phyloP scores from a whole-genome alignment of 2,888 invertebrate genomes.

The Eledona agricola region DNA sequence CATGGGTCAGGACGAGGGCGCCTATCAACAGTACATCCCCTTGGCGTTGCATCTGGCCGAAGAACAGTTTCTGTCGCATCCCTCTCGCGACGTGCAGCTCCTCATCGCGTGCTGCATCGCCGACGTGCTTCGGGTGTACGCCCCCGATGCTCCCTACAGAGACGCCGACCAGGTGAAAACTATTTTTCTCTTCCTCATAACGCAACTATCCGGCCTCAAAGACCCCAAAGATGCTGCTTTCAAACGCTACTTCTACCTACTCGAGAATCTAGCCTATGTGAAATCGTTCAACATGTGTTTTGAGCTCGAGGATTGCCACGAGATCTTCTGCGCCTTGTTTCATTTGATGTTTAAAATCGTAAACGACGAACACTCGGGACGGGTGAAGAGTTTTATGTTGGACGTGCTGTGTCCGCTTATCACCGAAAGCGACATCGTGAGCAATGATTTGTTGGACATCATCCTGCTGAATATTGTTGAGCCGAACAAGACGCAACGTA shows the following conservation, averaged over 20 bases:
- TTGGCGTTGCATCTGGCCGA: constrained; percentile 92
- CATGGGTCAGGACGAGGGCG: constrained; percentile 95
- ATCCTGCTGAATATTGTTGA: constrained; percentile 94
- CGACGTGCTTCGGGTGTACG: constrained; percentile 94
- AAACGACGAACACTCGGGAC: constrained; percentile 94
- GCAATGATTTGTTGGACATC: constrained; percentile 92
- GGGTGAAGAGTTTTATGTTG: constrained; percentile 96
- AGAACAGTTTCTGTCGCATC: constrained; percentile 90
- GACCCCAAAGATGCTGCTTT: constrained; percentile 98
- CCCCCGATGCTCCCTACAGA: constrained; percentile 97
- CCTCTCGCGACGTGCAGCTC: constrained; percentile 91
- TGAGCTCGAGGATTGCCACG: constrained; percentile 96
- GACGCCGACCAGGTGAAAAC: constrained; percentile 92
- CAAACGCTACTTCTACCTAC: constrained; percentile 91
- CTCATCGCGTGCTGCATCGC: constrained; percentile 97
- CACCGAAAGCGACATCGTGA: constrained; percentile 94
- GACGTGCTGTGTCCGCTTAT: constrained; percentile 95
- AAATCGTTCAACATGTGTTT: constrained; percentile 99
- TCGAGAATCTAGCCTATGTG: constrained; percentile 96
- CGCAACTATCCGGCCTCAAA: constrained; percentile 90
- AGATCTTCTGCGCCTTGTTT: constrained; percentile 94
- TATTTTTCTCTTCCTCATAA: constrained; percentile 93
- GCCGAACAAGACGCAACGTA: constrained; percentile 88
- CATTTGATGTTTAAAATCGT: constrained; percentile 95
- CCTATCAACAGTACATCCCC: constrained; percentile 90